These are phyloP conservation scores for Cataglyphis altisquamis DNA, from an alignment of 2,888 invertebrate species.

Conservation along the genomic window DNA sequence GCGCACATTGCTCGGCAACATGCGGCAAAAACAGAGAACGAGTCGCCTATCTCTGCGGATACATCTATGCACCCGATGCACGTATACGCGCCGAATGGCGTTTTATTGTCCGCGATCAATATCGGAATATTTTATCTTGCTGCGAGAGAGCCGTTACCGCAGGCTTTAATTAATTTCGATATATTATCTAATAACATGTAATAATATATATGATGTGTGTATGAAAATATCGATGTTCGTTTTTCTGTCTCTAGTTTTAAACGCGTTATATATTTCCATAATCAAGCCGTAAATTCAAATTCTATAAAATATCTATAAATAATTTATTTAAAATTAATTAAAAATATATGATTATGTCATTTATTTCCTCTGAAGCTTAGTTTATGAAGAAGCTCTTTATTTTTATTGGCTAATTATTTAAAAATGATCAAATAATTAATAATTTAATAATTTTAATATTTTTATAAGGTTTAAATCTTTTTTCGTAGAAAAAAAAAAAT, in stretches of 20 bases:
- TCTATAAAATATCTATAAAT: background rate
- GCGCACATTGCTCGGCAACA: slow-evolving; percentile 40
- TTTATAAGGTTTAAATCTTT: background rate
- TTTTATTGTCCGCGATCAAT: slow-evolving; percentile 1
- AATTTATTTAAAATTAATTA: background rate
- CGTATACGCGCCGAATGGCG: slow-evolving; percentile 9
- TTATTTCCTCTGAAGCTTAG: background rate
- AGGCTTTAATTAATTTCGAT: background rate
- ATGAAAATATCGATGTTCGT: background rate
- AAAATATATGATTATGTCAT: background rate
- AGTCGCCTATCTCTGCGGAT: slow-evolving; percentile 36
- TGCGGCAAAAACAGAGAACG: slow-evolving; percentile 45
- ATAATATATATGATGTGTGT: background rate
- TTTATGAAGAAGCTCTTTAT: background rate
- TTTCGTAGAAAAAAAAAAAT: background rate
- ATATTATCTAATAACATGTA: background rate
- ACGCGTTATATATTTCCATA: background rate
- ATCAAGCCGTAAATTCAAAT: background rate
- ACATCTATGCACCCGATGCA: slow-evolving; percentile 11
- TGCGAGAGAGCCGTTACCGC: background rate
- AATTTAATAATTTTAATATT: too few species aligned
- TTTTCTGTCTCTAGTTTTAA: background rate
- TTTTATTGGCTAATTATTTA: background rate
- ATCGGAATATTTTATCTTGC: background rate
- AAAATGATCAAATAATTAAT: too few species aligned